A percentile compares a stretch with the other conserved stretches of the same genome.
phyloP scores from a whole-genome alignment of 2,113 vertebrate species.

The Morone saxatilis region DNA sequence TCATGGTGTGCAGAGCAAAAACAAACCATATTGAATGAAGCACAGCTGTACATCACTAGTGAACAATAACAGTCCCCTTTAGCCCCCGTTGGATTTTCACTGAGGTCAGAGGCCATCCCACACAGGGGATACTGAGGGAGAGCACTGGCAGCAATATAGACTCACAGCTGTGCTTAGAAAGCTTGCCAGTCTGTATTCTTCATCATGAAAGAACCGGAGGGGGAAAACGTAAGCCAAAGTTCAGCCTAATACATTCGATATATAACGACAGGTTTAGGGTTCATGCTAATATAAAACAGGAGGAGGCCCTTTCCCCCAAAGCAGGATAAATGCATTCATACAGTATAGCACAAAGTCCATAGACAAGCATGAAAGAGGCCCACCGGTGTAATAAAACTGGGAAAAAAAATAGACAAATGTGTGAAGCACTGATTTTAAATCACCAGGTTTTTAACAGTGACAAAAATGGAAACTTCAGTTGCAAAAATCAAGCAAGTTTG shows the following conservation, averaged over 20 bases:
- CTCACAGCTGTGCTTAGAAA: constrained; percentile 68
- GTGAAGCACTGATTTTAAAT: constrained; percentile 44
- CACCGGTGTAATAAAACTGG: constrained; percentile 46
- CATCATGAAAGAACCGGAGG: constrained; percentile 53
- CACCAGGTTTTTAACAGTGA: constrained; percentile 30
- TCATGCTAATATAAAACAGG: constrained; percentile 71
- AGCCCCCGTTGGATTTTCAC: constrained; percentile 58
- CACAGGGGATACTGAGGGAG: constrained; percentile 55
- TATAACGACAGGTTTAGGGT: constrained; percentile 69
- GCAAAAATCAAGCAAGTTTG: background rate
- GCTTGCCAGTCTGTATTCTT: constrained; percentile 57
- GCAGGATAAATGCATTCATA: constrained; percentile 51
- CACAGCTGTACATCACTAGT: constrained; percentile 57
- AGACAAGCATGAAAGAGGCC: constrained; percentile 44
- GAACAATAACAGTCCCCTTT: constrained; percentile 61
- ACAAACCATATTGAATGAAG: constrained; percentile 48
- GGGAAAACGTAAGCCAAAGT: constrained; percentile 50
- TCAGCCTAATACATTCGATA: constrained; percentile 56
- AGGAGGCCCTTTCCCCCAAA: constrained; percentile 46
- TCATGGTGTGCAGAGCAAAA: constrained; percentile 26
- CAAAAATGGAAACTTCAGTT: constrained; percentile 34
- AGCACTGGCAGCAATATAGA: constrained; percentile 40
- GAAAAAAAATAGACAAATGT: constrained; percentile 41
- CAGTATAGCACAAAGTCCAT: constrained; percentile 22
- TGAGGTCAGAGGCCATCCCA: constrained; percentile 70